Conservation (phyloP, 2,113 vertebrate species). For the Pseudonaja textilis region DNA sequence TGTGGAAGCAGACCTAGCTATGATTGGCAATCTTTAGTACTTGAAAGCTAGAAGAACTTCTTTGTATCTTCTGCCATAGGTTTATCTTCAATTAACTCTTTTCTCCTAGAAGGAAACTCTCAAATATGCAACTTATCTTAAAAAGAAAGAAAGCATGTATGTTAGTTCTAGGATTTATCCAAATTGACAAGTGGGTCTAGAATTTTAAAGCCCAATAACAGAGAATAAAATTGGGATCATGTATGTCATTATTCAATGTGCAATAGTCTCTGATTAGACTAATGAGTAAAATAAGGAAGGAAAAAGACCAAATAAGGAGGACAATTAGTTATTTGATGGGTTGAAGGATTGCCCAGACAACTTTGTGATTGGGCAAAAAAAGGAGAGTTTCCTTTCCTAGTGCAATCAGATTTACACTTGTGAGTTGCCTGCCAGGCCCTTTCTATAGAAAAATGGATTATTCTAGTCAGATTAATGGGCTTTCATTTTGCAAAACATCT, state of each 20-base stretch:
- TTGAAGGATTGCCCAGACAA: background rate
- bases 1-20: background rate
- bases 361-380: background rate
- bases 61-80: background rate
- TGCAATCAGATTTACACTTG: conserved; percentile 38
- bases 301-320: background rate
- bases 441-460: conserved; percentile 72
- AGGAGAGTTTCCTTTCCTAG: conserved; percentile 6
- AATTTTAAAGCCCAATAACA: background rate
- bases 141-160: background rate
- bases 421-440: conserved; percentile 59
- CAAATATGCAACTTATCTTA: background rate
- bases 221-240: background rate
- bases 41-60: background rate
- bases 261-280: background rate
- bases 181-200: background rate
- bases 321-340: background rate
- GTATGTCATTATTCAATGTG: background rate
- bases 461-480: conserved; percentile 75
- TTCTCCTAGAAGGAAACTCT: background rate
- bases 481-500: conserved; percentile 77
- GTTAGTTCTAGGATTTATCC: background rate
- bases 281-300: background rate
- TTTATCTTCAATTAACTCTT: background rate
- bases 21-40: background rate